Evolutionary conservation across 2,113 vertebrate species (phyloP).

Genomic region (Sitta europaea): DNA sequence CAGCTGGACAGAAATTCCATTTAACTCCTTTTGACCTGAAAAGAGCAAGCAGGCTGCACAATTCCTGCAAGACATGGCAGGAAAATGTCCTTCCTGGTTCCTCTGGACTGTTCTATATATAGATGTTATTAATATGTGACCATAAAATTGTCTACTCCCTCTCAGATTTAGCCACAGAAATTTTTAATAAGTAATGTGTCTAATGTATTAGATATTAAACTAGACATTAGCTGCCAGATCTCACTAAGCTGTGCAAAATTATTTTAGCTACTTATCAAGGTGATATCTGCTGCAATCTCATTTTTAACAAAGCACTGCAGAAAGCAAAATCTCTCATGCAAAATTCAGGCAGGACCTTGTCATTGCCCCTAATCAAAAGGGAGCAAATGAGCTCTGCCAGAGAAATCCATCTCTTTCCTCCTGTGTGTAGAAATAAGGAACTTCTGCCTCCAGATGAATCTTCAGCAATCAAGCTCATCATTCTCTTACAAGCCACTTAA

Average conservation of each 20-base stretch:
- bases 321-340: background rate
- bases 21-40: background rate
- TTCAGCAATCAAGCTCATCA: background rate
- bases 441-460: background rate
- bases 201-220: background rate
- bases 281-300: background rate
- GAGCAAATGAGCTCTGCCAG: background rate
- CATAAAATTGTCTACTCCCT: background rate
- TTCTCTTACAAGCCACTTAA: background rate
- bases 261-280: conserved; percentile 14
- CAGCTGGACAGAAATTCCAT: background rate
- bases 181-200: background rate
- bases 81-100: background rate
- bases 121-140: background rate
- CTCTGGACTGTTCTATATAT: background rate
- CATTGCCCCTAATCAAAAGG: background rate
- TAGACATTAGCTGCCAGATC: background rate
- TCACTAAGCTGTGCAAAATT: background rate
- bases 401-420: background rate
- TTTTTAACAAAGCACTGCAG: background rate
- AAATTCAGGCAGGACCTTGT: background rate
- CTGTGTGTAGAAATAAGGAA: background rate
- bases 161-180: background rate
- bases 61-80: background rate
- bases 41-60: background rate